These are phyloP conservation scores for Cryptoblepharus egeriae DNA, from an alignment of 2,797 vertebrate species.

Conservation along the genomic window DNA sequence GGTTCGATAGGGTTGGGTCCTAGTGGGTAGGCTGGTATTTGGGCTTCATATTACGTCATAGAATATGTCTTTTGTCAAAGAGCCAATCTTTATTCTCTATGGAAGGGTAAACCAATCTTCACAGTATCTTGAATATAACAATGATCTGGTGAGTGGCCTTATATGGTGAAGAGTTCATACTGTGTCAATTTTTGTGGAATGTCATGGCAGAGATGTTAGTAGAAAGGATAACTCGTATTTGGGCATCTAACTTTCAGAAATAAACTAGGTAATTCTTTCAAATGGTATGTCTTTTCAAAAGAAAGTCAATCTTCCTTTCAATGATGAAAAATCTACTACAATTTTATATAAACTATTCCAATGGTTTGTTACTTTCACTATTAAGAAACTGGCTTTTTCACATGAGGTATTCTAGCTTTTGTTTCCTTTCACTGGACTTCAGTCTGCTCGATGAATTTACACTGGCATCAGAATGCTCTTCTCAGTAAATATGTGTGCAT, in stretches of 20 bases:
- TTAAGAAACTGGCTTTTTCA: constrained; percentile 1
- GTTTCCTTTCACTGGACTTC: not conserved
- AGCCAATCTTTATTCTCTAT: not conserved
- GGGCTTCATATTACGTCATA: not conserved
- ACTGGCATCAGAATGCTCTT: not conserved
- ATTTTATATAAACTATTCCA: not conserved
- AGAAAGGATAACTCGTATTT: not conserved
- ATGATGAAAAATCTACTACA: not conserved
- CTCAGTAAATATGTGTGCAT: not conserved
- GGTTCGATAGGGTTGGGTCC: too few relatives aligned
- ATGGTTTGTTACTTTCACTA: not conserved
- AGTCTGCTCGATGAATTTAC: not conserved
- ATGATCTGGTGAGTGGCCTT: not conserved
- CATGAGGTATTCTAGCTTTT: not conserved
- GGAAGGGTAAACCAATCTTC: not conserved
- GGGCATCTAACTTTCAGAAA: not conserved
- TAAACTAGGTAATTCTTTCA: not conserved
- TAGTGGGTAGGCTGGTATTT: not conserved
- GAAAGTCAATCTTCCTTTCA: not conserved
- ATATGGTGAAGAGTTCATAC: not conserved
- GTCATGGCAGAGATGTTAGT: not conserved
- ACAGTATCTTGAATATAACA: not conserved
- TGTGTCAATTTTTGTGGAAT: not conserved
- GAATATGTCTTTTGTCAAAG: not conserved
- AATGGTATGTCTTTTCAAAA: not conserved